A percentile compares a stretch with the other conserved stretches of the same genome.
Evolutionary conservation across 1,140 invertebrate species (phyloP).

Genomic region (Drosophila novamexicana): DNA sequence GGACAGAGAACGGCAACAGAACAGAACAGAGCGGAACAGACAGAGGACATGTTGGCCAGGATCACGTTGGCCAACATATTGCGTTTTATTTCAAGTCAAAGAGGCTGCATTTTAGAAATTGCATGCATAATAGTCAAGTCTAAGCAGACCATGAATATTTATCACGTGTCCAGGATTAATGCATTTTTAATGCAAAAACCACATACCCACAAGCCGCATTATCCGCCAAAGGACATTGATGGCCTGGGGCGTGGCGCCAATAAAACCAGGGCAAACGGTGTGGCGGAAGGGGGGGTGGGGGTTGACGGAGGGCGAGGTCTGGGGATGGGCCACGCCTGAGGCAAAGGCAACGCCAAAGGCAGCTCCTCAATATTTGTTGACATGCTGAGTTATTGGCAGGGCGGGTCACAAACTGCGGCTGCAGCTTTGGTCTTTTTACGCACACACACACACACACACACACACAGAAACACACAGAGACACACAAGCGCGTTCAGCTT

Average conservation of each 20-base stretch:
- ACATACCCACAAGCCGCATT: constrained; percentile 15
- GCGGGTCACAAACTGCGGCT: constrained; percentile 29
- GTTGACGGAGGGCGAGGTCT: not conserved
- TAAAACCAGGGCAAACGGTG: constrained; percentile 37
- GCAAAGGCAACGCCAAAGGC: constrained; percentile 12
- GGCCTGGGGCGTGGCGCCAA: constrained; percentile 39
- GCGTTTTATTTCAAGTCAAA: constrained; percentile 19
- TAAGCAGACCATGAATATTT: constrained; percentile 66
- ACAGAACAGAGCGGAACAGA: not conserved
- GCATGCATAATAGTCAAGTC: constrained; percentile 45
- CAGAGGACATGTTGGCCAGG: not conserved
- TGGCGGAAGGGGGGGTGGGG: not conserved
- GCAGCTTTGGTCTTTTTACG: constrained; percentile 29
- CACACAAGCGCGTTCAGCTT: not conserved
- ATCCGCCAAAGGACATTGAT: constrained; percentile 26
- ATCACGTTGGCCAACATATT: constrained; percentile 28
- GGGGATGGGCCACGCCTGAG: not conserved
- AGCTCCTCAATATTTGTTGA: constrained; percentile 63
- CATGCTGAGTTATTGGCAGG: constrained; percentile 75
- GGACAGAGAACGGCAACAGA: not conserved
- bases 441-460: not conserved
- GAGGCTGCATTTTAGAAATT: constrained; percentile 49
- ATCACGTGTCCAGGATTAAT: constrained; percentile 75
- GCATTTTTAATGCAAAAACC: constrained; percentile 73
- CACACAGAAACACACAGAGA: too few species aligned